Base-by-base conservation (phyloP, 2,797 vertebrate genomes). In the Diceros bicornis region DNA sequence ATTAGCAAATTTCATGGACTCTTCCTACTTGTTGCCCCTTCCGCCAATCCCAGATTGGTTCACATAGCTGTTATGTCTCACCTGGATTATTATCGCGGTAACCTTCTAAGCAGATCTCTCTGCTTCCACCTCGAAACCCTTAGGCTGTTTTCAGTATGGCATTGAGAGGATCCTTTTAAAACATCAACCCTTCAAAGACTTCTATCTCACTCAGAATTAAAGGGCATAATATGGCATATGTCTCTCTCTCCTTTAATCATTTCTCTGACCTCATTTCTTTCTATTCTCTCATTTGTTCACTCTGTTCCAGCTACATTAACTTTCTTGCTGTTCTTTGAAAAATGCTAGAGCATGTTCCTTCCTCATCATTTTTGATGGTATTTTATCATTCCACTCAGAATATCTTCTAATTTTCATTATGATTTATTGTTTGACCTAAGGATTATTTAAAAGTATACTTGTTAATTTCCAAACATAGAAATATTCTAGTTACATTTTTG, bases 221-320 rank as follows among this genome's bases (percentile, higher is more conserved):
- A 62, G 25, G 23, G 17, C 25, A 41, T 47, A 52, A 66, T 62
- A 85, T 68, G 17, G 69, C 14, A 21, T 29, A 55, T 14, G 27
- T 64, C 59, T 52, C 52, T 27, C n/a, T 84, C 6, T n/a, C 37
- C 16, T 21, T 93, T 17, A 41, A 55, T 55, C 27, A 52, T 75
- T 21, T 92, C 57, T 92, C 18, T 75, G 20, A 74, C 59, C 32
- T 85, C 9, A n/a, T 75, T 90, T 92, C n/a, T 84, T 90, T 92
- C n/a, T 84, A 0, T 74, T 83, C 17, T 64, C 1, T 83, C 13
- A 23, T 9, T 41, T 57, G 29, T 37, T 91, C 9, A 69, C 72
- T 89, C 44, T 78, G 32, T 90, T 68, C 9, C 13, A 82, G 11
- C 32, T 66, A 83, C 23, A 69, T 69, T 69, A 34, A 50, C 32